Base-by-base conservation (phyloP, 2,797 vertebrate genomes). In the Enteromius argenteus region DNA sequence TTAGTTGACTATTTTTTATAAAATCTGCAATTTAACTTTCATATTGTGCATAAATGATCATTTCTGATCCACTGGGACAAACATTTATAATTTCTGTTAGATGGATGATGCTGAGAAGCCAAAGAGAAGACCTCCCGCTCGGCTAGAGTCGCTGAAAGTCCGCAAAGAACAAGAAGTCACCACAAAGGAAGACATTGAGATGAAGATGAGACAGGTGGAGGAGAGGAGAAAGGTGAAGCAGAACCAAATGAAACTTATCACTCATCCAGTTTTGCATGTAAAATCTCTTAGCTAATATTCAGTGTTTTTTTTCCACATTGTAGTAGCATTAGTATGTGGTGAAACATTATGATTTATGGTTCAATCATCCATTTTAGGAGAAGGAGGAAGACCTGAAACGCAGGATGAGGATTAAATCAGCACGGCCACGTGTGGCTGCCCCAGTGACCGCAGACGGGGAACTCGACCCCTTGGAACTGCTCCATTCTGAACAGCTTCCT, bases 71-170 rank as follows among this genome's bases (percentile, higher is more conserved):
- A 30, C 30, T 35, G 32, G 21, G 30, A 19, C 53, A 64, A 27
- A 83, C n/a, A 51, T 66, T 3, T 35, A 2, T 77, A 5, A 10
- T 46, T 8, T 69, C 11, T 87, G 3, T 66, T 74, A 97, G 96
- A 85, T 96, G 90, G 86, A 92, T 44, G 89, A 87, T 2, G 46
- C 83, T 11, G 94, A 90, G 62, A 91, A 86, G 27, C 89, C 90
- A 5, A 78, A 68, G 10, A 94, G 90, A 86, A 95, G 94, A 66
- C 94, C 93, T 60, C 95, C 96, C 35, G 90, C 92, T 66, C 95
- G 94, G 84, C 93, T 98, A 32, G 93, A 96, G 92, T 96, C 97
- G 60, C 93, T 96, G 53, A 94, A 91, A 67, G 81, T 89, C 80
- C 92, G 71, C 80, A 96, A 90, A 74, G 86, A 90, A 84, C 87